These are phyloP conservation scores for Danaus melanippus DNA, from an alignment of 1,140 invertebrate genomes.

Conservation along the genomic window DNA sequence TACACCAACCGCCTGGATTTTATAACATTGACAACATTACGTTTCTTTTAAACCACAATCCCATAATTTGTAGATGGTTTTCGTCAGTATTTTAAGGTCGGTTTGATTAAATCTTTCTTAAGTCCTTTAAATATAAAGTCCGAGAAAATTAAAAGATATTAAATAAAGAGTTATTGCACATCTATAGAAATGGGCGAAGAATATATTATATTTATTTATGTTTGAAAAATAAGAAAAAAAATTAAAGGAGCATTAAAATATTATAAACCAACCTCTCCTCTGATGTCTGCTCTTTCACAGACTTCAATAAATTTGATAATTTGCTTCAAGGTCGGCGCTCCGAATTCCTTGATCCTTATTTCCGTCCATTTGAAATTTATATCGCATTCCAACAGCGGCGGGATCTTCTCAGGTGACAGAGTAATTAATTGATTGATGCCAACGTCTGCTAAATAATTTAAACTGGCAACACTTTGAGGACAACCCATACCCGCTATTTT, in stretches of 20 bases:
- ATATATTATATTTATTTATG: too few relatives aligned
- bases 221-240: too few relatives aligned
- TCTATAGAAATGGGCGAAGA: too few relatives aligned
- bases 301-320: conserved; percentile 79
- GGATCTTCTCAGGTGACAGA: conserved; percentile 76
- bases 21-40: background rate
- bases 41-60: background rate
- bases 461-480: conserved; percentile 72
- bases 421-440: conserved; percentile 74
- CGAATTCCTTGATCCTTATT: conserved; percentile 78
- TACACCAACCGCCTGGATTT: conserved; percentile 75
- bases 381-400: conserved; percentile 67
- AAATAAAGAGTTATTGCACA: too few relatives aligned
- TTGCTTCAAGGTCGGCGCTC: conserved; percentile 76
- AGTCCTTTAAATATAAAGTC: too few relatives aligned
- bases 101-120: too few relatives aligned
- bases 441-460: conserved; percentile 73
- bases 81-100: too few relatives aligned
- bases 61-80: too few relatives aligned
- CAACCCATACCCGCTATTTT: conserved; percentile 71
- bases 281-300: conserved; percentile 68
- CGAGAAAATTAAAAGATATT: too few relatives aligned
- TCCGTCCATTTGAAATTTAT: conserved; percentile 73
- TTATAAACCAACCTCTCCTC: conserved; percentile 59
- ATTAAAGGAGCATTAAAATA: background rate